Percentiles rank a stretch among this genome's conserved stretches.
Conservation (phyloP, 2,797 vertebrate genomes). For the Cottoperca gobio region DNA sequence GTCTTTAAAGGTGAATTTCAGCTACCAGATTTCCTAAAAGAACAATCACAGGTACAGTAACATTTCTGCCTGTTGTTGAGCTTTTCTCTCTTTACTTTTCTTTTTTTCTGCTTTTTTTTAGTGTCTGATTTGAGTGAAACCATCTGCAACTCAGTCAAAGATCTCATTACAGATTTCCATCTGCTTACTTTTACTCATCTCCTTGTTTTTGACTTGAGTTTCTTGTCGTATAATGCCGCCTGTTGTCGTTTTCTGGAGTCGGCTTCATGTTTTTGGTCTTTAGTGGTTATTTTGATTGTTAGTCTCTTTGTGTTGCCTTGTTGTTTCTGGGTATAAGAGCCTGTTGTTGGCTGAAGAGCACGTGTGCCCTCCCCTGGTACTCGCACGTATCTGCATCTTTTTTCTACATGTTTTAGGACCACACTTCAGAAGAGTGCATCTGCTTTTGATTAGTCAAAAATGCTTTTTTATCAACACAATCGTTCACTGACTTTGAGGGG, state of each 20-base stretch:
- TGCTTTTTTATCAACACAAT: conserved; percentile 3
- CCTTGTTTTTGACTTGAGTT: conserved; percentile 48
- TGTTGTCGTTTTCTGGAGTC: conserved; percentile 59
- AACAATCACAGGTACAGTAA: conserved; percentile 93
- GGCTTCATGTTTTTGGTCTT: conserved; percentile 50
- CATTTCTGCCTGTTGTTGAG: conserved; percentile 78
- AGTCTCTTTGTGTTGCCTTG: conserved; percentile 40
- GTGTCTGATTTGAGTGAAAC: conserved; percentile 50
- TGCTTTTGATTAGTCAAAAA: conserved; percentile 7
- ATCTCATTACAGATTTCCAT: conserved; percentile 52
- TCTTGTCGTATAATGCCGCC: conserved; percentile 36
- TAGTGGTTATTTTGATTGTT: conserved; percentile 41
- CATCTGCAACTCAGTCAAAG: conserved; percentile 44
- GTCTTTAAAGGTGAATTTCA: conserved; percentile 99
- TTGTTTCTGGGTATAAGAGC: conserved; percentile 21
- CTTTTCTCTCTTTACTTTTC: conserved; percentile 30
- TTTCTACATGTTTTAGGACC: conserved; percentile 3
- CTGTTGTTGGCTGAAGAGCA: conserved; percentile 21
- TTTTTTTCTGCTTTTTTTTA: conserved; percentile 15
- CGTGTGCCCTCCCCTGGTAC: conserved; percentile 61
- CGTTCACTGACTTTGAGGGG: not conserved
- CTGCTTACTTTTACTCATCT: conserved; percentile 60
- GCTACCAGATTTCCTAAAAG: conserved; percentile 94
- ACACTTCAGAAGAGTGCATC: not conserved
- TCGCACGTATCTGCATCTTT: not conserved